These are phyloP conservation scores for Xiphorhynchus erythropygius DNA, from an alignment of 2,797 vertebrate genomes.

Conservation along the genomic window DNA sequence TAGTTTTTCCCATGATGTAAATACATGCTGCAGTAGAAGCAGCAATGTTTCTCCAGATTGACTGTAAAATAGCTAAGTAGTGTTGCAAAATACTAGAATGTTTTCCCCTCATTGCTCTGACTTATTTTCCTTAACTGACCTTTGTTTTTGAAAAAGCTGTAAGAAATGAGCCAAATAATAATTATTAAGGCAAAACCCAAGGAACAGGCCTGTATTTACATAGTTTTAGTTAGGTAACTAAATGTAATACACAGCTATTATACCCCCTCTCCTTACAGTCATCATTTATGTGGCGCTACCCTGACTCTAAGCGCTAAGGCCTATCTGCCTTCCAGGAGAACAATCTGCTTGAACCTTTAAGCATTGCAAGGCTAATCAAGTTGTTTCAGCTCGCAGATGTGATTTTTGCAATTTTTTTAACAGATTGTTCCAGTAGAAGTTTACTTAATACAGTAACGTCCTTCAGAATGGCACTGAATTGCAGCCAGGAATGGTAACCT, in stretches of 20 bases:
- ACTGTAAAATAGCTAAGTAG: not conserved
- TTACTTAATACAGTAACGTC: accelerated
- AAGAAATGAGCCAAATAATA: not conserved
- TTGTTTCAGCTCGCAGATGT: not conserved
- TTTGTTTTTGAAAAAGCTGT: not conserved
- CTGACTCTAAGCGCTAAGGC: not conserved
- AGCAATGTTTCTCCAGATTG: not conserved
- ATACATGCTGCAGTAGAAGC: not conserved
- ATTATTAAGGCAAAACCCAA: not conserved
- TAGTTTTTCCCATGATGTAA: conserved; percentile 17
- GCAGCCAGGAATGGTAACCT: not conserved
- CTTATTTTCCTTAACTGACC: not conserved
- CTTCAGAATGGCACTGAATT: not conserved
- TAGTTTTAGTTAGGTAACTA: not conserved
- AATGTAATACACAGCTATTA: not conserved
- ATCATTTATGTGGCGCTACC: not conserved
- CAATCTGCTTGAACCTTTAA: not conserved
- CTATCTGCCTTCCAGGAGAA: not conserved
- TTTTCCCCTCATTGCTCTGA: not conserved
- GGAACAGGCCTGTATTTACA: not conserved
- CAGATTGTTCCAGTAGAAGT: not conserved
- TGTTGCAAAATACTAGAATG: not conserved
- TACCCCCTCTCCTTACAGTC: not conserved
- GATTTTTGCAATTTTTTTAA: not conserved
- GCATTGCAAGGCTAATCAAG: not conserved